These are phyloP conservation scores for Pristionchus mayeri DNA, from an alignment of 2,888 invertebrate species.

Conservation along the genomic window DNA sequence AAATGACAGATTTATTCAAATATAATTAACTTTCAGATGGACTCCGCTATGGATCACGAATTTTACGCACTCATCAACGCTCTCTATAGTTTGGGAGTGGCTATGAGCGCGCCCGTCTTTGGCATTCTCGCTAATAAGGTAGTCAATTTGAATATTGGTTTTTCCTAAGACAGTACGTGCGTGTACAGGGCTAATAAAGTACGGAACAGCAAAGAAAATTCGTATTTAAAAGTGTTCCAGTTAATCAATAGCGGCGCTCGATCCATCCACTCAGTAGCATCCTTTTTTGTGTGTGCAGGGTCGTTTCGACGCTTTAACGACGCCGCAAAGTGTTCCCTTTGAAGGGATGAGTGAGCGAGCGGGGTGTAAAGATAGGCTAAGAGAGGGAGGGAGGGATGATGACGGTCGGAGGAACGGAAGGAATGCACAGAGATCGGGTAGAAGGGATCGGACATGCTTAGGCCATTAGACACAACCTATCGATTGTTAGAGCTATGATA, in stretches of 20 bases:
- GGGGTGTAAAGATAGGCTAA: slow-evolving; percentile 2
- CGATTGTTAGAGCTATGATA: too few species aligned
- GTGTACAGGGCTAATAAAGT: too few species aligned
- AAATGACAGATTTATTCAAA: too few species aligned
- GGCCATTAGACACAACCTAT: too few species aligned
- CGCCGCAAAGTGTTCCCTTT: not conserved
- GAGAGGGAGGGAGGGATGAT: not conserved
- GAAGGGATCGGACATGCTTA: too few species aligned
- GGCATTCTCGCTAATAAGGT: slow-evolving; percentile 55
- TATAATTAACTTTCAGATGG: slow-evolving; percentile 54
- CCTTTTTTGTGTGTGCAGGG: too few species aligned
- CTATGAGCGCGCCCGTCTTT: slow-evolving; percentile 57
- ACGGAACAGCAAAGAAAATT: too few species aligned
- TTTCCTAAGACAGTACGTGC: too few species aligned
- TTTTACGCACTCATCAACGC: slow-evolving; percentile 58
- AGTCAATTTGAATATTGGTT: too few species aligned
- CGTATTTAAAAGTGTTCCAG: too few species aligned
- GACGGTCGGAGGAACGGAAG: not conserved
- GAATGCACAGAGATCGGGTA: not conserved
- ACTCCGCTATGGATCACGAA: slow-evolving; percentile 50
- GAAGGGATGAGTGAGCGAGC: not conserved
- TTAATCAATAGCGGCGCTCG: too few species aligned
- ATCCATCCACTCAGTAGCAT: too few species aligned
- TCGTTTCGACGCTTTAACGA: not conserved
- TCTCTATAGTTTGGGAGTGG: slow-evolving; percentile 56